Base-by-base conservation (phyloP, 1,140 invertebrate genomes). In the Rhyzopertha dominica region DNA sequence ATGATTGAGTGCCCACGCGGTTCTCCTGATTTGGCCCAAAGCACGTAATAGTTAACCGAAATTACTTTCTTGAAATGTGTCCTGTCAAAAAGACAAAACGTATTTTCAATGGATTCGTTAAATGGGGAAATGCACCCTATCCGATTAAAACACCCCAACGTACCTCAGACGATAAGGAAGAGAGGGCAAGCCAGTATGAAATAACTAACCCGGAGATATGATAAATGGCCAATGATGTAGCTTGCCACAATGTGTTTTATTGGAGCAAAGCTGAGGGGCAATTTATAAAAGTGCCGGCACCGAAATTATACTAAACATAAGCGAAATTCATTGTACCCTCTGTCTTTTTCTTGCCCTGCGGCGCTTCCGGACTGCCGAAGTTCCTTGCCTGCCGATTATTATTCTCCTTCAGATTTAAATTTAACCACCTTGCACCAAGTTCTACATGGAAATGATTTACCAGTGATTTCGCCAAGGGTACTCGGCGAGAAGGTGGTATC, bases 391-490 rank as follows among this genome's bases (percentile, higher is more conserved):
- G 24, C 31, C 35, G 35, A 46, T 39, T 46, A 46, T 46, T 46
- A 46, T 46, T 46, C 43, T 38, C 37, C 31, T 41, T 34, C 37
- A 47, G 45, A 48, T 42, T 48, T 48, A 35, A 42, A 48, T 48
- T 48, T 48, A 41, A 47, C 45, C 29, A 42, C 24, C 46, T 31
- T 45, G 38, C 34, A 37, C 24, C 32, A 45, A 45, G 36, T 37
- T 45, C 35, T 26, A 45, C 43, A 37, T 44, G 25, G 30, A 35
- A 35, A 45, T 45, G 24, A 45, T 36, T 45, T 37, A 36, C 13
- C 32, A 35, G 12, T 35, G 32, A 35, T 16, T 22, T 25, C 14
- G 22, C 38, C 28, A 20, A 16, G 5, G 10, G 34, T 28, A 43
- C 41, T 42, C 47, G 34, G 35, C 47, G 42, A 32, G 26, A 43